phyloP scores from a whole-genome alignment of 2,113 vertebrate genomes.

The Synodontis membranacea region DNA sequence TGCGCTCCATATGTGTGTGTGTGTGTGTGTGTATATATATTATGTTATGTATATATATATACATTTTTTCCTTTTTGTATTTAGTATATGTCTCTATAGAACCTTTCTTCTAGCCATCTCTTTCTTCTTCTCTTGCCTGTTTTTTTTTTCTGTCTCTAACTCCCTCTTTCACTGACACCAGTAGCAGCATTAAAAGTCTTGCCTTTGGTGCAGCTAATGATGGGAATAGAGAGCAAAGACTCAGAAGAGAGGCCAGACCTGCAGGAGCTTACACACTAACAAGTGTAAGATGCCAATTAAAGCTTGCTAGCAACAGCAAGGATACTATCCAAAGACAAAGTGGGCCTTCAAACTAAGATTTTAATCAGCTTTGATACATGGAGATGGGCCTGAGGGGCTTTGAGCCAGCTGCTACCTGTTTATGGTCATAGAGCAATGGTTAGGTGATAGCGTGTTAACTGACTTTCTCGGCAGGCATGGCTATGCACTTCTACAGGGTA shows the following conservation, averaged over 20 bases:
- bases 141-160: background rate
- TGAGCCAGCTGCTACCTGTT: background rate
- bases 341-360: conserved; percentile 1
- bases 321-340: conserved; percentile 11
- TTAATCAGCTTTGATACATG: conserved; percentile 33
- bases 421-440: background rate
- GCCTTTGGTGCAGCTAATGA: conserved; percentile 25
- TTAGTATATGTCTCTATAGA: background rate
- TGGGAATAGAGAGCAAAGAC: conserved; percentile 15
- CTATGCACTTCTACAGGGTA: background rate
- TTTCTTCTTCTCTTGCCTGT: background rate
- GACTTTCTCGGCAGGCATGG: background rate
- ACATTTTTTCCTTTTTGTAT: background rate
- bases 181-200: background rate
- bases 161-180: background rate
- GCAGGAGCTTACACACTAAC: conserved; percentile 22
- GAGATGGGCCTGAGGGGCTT: background rate
- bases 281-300: conserved; percentile 40
- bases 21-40: no score
- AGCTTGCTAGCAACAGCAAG: conserved; percentile 17
- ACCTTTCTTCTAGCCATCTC: background rate
- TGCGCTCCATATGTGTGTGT: background rate
- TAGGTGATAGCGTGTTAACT: conserved; percentile 13
- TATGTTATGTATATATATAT: no score
- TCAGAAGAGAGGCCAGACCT: conserved; percentile 19